Evolutionary conservation across 1,140 invertebrate species (phyloP), one percentile per base, ranked within the genome.

Genomic region (Sarcophaga peregrina): DNA sequence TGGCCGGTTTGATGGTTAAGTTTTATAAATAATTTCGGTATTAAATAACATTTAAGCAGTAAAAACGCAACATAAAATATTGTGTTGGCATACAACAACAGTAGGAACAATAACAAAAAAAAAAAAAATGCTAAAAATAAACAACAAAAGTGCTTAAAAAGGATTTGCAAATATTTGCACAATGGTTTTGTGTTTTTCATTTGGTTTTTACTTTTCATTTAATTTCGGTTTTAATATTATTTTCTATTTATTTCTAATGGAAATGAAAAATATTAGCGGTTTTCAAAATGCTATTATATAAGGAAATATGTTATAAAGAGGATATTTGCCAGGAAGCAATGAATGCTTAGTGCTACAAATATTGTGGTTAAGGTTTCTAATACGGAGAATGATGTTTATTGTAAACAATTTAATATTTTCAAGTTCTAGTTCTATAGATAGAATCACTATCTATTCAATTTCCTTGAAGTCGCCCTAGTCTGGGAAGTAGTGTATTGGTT

Each of bases 31-130:
- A 58, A 20, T 68, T 20, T 25, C 7, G 62, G 62, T 68, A 68
- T 68, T 68, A 68, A 68, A 68, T 68, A 68, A 68, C 62, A 68
- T 68, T 68, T 68, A 68, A 68, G 62, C 20, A 68, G 62, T 68
- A 68, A 68, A 68, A 58, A 13, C 54, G 54, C 54, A 58, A 58
- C 54, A 58, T 58, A n/a, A 58, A 58, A 58, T 4, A 37, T 37
- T 37, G 25, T 37, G 25, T 37, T 58, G 54, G 8, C 10, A 58
- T 6, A 15, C 2, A 58, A 52, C 8, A 52, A 10, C 48, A 52
- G 13, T 10, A 52, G 15, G 11, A 58, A 58, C 3, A 58, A 54
- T 5, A 58, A 13, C 15, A 15, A 58, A 15, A 58, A 58, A 58
- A 58, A 68, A 15, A 8, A 68, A n/a, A 68, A n/a, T 17, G 58